phyloP scores from a whole-genome alignment of 2,797 vertebrate genomes.

The Microchirus variegatus region DNA sequence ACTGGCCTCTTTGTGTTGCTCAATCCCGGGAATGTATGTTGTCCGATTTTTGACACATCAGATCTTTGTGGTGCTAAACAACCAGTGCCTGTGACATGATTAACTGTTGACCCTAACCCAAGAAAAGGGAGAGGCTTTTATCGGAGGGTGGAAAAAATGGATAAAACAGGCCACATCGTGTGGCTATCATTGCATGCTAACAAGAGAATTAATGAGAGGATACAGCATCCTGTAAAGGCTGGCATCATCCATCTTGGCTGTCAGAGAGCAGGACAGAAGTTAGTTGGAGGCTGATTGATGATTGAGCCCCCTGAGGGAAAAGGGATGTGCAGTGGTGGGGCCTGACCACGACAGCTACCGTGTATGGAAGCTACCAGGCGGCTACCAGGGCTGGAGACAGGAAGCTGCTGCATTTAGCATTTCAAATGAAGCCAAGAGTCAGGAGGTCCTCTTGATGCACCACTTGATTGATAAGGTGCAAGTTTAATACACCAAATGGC shows the following conservation, averaged over 20 bases:
- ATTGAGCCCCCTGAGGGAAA: constrained; percentile 35
- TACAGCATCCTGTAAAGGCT: constrained; percentile 64
- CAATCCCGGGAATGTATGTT: constrained; percentile 76
- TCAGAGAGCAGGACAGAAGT: constrained; percentile 80
- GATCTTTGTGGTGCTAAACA: constrained; percentile 65
- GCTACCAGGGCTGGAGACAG: constrained; percentile 29
- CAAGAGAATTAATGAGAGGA: constrained; percentile 67
- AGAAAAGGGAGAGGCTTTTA: constrained; percentile 16
- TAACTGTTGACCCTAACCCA: constrained; percentile 58
- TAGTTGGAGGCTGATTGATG: constrained; percentile 84
- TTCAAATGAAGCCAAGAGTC: constrained; percentile 73
- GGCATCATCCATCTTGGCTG: constrained; percentile 77
- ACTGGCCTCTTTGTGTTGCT: constrained; percentile 74
- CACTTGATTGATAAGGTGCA: constrained; percentile 78
- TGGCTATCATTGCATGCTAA: constrained; percentile 65
- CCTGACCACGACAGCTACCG: constrained; percentile 52
- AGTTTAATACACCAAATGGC: constrained; percentile 67
- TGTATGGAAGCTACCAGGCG: constrained; percentile 57
- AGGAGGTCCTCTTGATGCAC: constrained; percentile 58
- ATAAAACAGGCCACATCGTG: constrained; percentile 38
- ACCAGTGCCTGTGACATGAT: constrained; percentile 64
- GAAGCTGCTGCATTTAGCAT: constrained; percentile 68
- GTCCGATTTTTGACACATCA: constrained; percentile 73
- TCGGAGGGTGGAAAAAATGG: constrained; percentile 24
- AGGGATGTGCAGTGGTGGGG: constrained; percentile 37